A percentile compares a stretch with the other conserved stretches of the same genome.
Evolutionary conservation across 2,888 invertebrate genomes (phyloP).

Genomic region (Alloscopus bannaensis): DNA sequence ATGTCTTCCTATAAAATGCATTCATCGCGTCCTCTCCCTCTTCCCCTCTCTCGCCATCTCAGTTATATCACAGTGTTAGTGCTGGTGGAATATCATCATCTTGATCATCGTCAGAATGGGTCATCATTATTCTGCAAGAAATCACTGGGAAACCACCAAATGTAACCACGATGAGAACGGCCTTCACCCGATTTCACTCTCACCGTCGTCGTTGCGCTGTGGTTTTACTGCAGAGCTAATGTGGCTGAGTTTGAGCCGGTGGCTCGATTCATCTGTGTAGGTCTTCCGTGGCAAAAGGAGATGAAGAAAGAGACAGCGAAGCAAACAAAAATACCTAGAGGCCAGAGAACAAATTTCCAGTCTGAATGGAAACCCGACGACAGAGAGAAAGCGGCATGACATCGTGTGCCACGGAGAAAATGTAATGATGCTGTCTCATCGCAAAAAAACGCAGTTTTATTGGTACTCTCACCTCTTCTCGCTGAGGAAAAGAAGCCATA

Average conservation of each 20-base stretch:
- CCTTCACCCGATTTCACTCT: conserved; percentile 18
- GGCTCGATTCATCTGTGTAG: no score
- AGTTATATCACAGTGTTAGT: no score
- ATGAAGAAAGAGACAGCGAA: conserved; percentile 1
- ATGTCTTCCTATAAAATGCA: conserved; percentile 5
- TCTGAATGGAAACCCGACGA: no score
- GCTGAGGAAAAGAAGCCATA: no score
- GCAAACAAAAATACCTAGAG: background rate
- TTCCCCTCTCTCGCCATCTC: background rate
- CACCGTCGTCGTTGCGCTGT: conserved; percentile 20
- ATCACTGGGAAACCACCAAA: conserved; percentile 38
- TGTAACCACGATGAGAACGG: conserved; percentile 6
- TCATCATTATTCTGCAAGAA: conserved; percentile 38
- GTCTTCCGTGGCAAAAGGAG: conserved; percentile 7
- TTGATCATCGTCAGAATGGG: conserved; percentile 17
- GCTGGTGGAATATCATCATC: conserved; percentile 38
- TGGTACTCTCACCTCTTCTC: no score
- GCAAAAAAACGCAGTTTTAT: no score
- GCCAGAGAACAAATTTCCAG: no score
- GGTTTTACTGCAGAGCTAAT: conserved; percentile 3
- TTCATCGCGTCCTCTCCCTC: background rate
- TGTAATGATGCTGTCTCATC: no score
- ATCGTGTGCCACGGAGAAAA: no score
- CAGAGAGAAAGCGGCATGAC: no score
- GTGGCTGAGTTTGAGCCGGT: background rate